Conservation (phyloP, 2,888 invertebrate species). For the Ophonus ardosiacus region DNA sequence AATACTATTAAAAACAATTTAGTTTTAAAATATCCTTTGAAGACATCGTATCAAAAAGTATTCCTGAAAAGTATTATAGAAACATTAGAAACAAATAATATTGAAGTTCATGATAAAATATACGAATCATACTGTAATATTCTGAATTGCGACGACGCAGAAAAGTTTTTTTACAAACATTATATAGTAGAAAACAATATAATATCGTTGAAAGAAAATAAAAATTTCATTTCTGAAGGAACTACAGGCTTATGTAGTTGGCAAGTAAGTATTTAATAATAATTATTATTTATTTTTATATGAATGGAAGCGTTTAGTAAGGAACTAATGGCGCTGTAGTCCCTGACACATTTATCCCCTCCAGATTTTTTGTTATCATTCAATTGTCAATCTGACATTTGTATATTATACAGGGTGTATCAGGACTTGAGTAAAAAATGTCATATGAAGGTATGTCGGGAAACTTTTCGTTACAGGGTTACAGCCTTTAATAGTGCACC, state of each 20-base stretch:
- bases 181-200: conserved; percentile 77
- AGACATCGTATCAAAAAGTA: conserved; percentile 79
- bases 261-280: conserved; percentile 84
- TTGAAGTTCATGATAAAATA: conserved; percentile 82
- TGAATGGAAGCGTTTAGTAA: too few species aligned
- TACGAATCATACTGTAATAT: conserved; percentile 81
- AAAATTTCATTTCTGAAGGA: conserved; percentile 85
- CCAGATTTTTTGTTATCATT: too few species aligned
- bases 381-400: too few species aligned
- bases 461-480: too few species aligned
- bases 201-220: conserved; percentile 84
- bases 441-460: too few species aligned
- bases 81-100: conserved; percentile 77
- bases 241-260: conserved; percentile 89
- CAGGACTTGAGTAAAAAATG: too few species aligned
- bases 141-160: conserved; percentile 71
- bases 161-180: conserved; percentile 80
- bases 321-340: too few species aligned
- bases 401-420: too few species aligned
- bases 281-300: too few species aligned
- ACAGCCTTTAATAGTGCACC: too few species aligned
- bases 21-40: conserved; percentile 80
- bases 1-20: conserved; percentile 79
- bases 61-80: conserved; percentile 83
- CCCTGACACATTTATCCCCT: too few species aligned